Evolutionary conservation across 2,797 vertebrate species (phyloP).

Genomic region (Hyperoplus lanceolatus): DNA sequence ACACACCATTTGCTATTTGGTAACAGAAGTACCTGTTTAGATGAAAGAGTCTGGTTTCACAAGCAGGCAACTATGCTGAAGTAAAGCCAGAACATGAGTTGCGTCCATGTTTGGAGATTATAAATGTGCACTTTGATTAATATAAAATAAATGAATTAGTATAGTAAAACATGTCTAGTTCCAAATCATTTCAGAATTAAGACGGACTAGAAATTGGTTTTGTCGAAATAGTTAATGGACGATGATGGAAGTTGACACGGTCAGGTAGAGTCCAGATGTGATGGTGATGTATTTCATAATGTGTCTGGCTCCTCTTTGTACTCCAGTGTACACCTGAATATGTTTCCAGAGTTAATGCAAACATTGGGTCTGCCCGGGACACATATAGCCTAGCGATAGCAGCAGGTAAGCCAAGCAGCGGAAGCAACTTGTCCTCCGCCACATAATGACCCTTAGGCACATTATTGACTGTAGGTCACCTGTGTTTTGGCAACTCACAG

Average conservation of each 20-base stretch:
- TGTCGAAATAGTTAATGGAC: background rate
- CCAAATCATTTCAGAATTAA: slow-evolving; percentile 17
- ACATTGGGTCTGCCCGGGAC: background rate
- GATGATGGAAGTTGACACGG: slow-evolving; percentile 5
- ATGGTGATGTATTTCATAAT: background rate
- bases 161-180: slow-evolving; percentile 1
- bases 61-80: slow-evolving; percentile 5
- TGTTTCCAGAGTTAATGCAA: background rate
- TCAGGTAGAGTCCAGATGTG: slow-evolving; percentile 38
- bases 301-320: background rate
- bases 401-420: background rate
- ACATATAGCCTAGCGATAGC: background rate
- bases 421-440: background rate
- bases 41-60: slow-evolving; percentile 47
- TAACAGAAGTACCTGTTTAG: slow-evolving; percentile 68
- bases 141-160: background rate
- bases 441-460: background rate
- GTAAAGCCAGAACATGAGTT: slow-evolving; percentile 21
- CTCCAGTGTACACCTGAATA: background rate
- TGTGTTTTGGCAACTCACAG: background rate
- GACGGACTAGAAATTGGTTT: background rate
- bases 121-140: slow-evolving; percentile 1
- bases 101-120: slow-evolving; percentile 3
- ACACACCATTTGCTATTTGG: slow-evolving; percentile 78
- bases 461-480: background rate